Conservation (phyloP, 2,797 vertebrate genomes). For the Hypotaenidia okinawae region DNA sequence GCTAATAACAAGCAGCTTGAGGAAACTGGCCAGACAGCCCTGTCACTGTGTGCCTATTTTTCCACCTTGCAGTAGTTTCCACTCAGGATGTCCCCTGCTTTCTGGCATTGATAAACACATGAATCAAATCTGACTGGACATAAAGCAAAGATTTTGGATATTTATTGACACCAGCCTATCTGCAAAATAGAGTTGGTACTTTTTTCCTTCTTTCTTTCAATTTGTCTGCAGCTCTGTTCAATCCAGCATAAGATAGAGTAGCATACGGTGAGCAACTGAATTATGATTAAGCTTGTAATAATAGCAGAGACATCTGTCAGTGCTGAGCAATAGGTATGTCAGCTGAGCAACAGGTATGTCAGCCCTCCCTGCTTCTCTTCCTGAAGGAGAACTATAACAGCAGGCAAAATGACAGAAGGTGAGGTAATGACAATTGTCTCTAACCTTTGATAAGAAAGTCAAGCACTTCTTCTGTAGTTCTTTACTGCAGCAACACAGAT, state of each 20-base stretch:
- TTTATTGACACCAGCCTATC: not conserved
- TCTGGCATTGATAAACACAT: not conserved
- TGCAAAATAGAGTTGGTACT: not conserved
- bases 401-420: not conserved
- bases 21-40: not conserved
- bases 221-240: not conserved
- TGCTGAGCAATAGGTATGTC: constrained; percentile 12
- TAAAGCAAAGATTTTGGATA: not conserved
- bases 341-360: constrained; percentile 16
- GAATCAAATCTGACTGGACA: not conserved
- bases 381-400: not conserved
- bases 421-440: not conserved
- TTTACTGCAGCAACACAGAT: not conserved
- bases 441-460: not conserved
- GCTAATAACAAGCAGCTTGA: not conserved
- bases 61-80: not conserved
- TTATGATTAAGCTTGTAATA: not conserved
- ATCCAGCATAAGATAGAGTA: not conserved
- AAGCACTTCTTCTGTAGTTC: not conserved
- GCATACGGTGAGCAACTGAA: not conserved
- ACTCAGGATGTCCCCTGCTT: not conserved
- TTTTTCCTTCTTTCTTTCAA: not conserved
- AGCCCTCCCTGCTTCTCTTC: not conserved
- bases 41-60: not conserved
- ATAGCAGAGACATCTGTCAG: constrained; percentile 18